Base-by-base conservation (phyloP, 2,888 invertebrate species). In the Ptychoptera albimana region DNA sequence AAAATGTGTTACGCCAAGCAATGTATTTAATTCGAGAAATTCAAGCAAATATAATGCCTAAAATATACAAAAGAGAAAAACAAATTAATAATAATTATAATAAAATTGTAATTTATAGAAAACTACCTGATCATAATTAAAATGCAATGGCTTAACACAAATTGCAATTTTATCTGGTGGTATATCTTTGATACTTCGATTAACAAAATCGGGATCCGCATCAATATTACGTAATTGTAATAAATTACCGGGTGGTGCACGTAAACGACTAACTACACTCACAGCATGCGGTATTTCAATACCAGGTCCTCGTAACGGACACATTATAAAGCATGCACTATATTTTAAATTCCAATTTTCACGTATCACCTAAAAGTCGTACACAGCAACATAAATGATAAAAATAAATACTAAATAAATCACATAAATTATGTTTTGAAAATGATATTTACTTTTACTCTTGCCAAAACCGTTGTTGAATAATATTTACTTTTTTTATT, bases 341-440 rank as follows among this genome's bases (percentile, higher is more conserved):
- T 87, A 92, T 59, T 87, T 86, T 23, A 92, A 68, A 60, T 87
- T 91, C 92, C 92, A 92, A 60, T 92, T 91, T 61, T 92, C 92
- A 15, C 89, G 73, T 46, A 92, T 91, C 3, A 86, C 78, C 82
- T 77, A 55, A 49, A 45, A 50, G 41, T 38, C 44, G n/a, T n/a
- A n/a, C n/a, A 23, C 23, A 23, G 23, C 7, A 7, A 23, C 23
- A 23, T 23, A 23, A 23, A 23, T 23, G 23, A 5, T 23, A 5
- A 23, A 23, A 23, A 14, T 5, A 36, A 13, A 36, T 2, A 7
- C 8, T 14, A 9, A 9, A 15, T 3, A 5, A 37, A 37, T 48
- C 46, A 38, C 32, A 14, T 35, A 6, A 41, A 41, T 5, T 12
- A n/a, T 9, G 30, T 12, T 15, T 9, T 15, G 14, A 30, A 38